Base-by-base conservation (phyloP, 2,113 vertebrate genomes). In the Heteronetta atricapilla region DNA sequence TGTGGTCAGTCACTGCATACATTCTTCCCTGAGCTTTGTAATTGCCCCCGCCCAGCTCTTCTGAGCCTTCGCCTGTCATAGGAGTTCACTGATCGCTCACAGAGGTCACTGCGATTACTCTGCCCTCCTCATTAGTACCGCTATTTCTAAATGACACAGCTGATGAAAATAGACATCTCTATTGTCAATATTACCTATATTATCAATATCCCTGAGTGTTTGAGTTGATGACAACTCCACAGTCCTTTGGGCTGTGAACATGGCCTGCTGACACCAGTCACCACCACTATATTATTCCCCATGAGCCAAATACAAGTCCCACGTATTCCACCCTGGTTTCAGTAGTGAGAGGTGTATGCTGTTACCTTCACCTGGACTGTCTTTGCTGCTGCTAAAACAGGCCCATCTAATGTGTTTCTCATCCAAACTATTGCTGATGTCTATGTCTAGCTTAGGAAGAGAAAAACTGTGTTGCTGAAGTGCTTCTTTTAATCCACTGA, bases 141-240 rank as follows among this genome's bases (percentile, higher is more conserved):
- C 1, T 20, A 38, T 11, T 76, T 38, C 38, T 23, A 31, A n/a
- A 48, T 10, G 3, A 56, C 81, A 22, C 0, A 0, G 19, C 10
- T 14, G 10, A 38, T 34, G 3, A 50, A 81, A 50, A 22, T 2
- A 94, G 63, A 55, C 22, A 44, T 52, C 31, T 72, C 10, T 66
- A 20, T 44, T 34, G 20, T 11, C 46, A 22, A 48, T 48, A 31
- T 42, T n/a, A 46, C 14, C 86, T 46, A 63, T 48, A 48, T 48
- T 48, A 3, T 50, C 58, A 59, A 21, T 46, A 4, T 13, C 33
- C 10, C 25, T 20, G 15, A n/a, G 11, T 38, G 20, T 46, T 0
- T 78, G 34, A 68, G 12, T 68, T 12, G 11, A 25, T 8, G 40
- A 2, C 1, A 58, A 25, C 9, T n/a, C 31, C 22, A 17, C 42